These are phyloP conservation scores for Epicampocera succincta DNA, from an alignment of 2,888 invertebrate genomes.

Conservation along the genomic window DNA sequence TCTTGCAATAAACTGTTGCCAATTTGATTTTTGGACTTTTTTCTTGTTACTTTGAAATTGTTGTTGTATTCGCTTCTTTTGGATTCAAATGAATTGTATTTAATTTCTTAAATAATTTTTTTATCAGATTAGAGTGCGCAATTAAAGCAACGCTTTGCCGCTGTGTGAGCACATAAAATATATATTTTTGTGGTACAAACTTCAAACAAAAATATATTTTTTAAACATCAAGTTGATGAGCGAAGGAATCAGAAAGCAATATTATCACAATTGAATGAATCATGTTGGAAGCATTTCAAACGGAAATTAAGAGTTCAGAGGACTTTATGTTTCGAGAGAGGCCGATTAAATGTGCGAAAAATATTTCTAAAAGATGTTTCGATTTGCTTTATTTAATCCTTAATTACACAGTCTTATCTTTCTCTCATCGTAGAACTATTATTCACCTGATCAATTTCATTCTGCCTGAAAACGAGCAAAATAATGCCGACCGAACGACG, in stretches of 20 bases:
- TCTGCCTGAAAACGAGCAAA: no score
- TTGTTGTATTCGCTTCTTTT: constrained; percentile 29
- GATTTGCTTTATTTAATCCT: no score
- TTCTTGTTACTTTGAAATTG: constrained; percentile 30
- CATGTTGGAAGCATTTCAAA: constrained; percentile 12
- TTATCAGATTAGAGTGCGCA: no score
- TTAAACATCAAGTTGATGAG: no score
- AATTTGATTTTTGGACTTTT: constrained; percentile 8
- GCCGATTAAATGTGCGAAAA: constrained; percentile 1
- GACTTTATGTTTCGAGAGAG: neutral
- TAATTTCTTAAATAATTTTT: constrained; percentile 11
- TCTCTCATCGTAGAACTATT: no score
- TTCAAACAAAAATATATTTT: no score
- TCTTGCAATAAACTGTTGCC: constrained; percentile 5
- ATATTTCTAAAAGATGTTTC: neutral
- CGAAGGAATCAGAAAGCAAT: neutral
- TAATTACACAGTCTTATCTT: no score
- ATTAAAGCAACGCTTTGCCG: no score
- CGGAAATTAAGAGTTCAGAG: constrained; percentile 13
- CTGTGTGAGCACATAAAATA: no score
- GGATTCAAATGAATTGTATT: constrained; percentile 9
- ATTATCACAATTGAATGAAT: constrained; percentile 40
- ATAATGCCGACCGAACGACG: no score
- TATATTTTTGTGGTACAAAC: no score
- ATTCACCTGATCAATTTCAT: no score